A percentile compares a stretch with the other conserved stretches of the same genome.
Conservation (phyloP, 2,888 invertebrate species). For the Ophioninae sp. region DNA sequence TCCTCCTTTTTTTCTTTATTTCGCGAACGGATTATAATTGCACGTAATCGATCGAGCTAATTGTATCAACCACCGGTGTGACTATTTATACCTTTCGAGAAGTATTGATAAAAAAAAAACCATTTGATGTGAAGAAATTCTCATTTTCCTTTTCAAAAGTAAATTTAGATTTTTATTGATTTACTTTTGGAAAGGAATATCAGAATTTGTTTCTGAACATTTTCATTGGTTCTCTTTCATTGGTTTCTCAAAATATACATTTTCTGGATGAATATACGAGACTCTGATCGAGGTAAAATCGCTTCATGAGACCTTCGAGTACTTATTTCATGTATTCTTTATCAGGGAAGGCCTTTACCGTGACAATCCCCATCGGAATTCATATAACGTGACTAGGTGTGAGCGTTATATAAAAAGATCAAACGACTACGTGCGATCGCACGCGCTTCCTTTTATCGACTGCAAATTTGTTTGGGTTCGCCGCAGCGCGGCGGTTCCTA, state of each 20-base stretch:
- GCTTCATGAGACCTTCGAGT: neutral
- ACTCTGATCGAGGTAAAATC: neutral
- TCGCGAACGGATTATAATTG: neutral
- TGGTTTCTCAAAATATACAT: neutral
- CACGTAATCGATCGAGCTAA: neutral
- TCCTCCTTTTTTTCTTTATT: neutral
- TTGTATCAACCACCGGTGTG: neutral
- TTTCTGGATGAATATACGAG: neutral
- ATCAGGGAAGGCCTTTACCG: too few species aligned
- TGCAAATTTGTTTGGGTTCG: too few species aligned
- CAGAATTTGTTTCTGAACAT: too few species aligned
- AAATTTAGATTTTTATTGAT: neutral
- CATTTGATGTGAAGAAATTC: neutral
- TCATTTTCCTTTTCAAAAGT: neutral
- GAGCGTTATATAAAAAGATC: too few species aligned
- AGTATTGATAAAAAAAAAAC: neutral
- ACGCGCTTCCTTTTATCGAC: too few species aligned
- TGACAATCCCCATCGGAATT: too few species aligned
- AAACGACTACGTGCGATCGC: too few species aligned
- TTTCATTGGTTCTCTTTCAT: too few species aligned
- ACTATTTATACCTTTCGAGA: neutral
- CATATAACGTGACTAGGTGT: too few species aligned
- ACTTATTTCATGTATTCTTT: too few species aligned
- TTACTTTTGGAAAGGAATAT: too few species aligned
- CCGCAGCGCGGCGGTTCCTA: too few species aligned